phyloP scores from a whole-genome alignment of 2,113 vertebrate genomes.

The Aviceda subcristata region DNA sequence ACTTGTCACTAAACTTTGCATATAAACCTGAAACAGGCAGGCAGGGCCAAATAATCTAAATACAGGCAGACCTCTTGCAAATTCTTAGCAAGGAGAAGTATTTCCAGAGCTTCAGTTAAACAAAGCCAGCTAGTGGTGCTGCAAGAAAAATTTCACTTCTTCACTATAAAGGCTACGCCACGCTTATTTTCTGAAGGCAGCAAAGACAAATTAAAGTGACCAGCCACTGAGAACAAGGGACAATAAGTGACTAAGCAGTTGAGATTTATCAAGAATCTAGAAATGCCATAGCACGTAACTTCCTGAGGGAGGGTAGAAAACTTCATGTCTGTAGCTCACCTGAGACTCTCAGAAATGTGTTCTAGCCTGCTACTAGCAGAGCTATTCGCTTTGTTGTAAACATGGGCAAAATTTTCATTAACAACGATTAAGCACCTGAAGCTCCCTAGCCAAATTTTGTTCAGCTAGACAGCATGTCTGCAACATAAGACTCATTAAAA shows the following conservation, averaged over 20 bases:
- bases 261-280: not conserved
- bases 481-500: not conserved
- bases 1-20: not conserved
- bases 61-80: not conserved
- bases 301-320: not conserved
- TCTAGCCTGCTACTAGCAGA: not conserved
- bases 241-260: not conserved
- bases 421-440: not conserved
- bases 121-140: not conserved
- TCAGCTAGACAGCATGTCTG: not conserved
- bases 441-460: not conserved
- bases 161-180: not conserved
- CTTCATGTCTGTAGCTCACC: not conserved
- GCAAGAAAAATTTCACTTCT: not conserved
- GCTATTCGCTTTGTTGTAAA: not conserved
- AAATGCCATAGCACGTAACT: not conserved
- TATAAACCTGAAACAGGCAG: not conserved
- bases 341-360: not conserved
- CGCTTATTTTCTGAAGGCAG: rapidly evolving
- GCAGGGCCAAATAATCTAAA: not conserved
- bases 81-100: not conserved
- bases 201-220: not conserved
- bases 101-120: not conserved
- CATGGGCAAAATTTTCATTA: rapidly evolving
- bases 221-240: not conserved